Percentiles rank a stretch among this genome's conserved stretches.
Conservation (phyloP, 2,797 vertebrate species). For the Ctenochaetus hawaiiensis region DNA sequence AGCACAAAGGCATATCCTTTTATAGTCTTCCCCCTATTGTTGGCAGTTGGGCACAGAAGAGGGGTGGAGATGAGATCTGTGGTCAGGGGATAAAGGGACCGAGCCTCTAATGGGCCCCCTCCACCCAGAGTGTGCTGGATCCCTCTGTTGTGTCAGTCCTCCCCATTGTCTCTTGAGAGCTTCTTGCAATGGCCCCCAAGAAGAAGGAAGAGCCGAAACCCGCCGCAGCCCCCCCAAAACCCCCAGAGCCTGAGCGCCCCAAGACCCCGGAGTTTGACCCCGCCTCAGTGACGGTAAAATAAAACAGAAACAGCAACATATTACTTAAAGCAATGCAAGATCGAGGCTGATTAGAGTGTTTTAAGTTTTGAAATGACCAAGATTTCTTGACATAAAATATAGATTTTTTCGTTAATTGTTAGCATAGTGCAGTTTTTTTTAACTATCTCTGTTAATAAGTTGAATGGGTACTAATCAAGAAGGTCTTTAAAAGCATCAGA, state of each 20-base stretch:
- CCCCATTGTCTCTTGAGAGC: conserved; percentile 34
- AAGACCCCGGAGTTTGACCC: conserved; percentile 93
- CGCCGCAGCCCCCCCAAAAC: conserved; percentile 75
- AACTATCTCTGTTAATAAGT: not conserved
- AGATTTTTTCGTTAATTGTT: not conserved
- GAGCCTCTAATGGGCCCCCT: conserved; percentile 43
- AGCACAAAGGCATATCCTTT: conserved; percentile 89
- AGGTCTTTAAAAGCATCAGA: conserved; percentile 66
- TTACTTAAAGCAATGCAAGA: not conserved
- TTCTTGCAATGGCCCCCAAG: conserved; percentile 91
- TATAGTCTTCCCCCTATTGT: conserved; percentile 89
- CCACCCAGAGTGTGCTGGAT: conserved; percentile 54
- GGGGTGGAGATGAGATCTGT: conserved; percentile 78
- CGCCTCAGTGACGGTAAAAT: conserved; percentile 89
- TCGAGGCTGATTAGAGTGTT: not conserved
- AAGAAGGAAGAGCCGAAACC: conserved; percentile 95
- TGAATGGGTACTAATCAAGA: not conserved
- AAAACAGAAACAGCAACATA: not conserved
- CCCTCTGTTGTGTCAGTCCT: conserved; percentile 45
- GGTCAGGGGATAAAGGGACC: conserved; percentile 80
- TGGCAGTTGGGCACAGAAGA: conserved; percentile 61
- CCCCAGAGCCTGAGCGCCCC: conserved; percentile 87
- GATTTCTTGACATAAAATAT: not conserved
- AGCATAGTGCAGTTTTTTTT: not conserved
- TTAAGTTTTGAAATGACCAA: not conserved